These are phyloP conservation scores for Cardiocondyla obscurior DNA, from an alignment of 1,140 invertebrate species.

Conservation along the genomic window DNA sequence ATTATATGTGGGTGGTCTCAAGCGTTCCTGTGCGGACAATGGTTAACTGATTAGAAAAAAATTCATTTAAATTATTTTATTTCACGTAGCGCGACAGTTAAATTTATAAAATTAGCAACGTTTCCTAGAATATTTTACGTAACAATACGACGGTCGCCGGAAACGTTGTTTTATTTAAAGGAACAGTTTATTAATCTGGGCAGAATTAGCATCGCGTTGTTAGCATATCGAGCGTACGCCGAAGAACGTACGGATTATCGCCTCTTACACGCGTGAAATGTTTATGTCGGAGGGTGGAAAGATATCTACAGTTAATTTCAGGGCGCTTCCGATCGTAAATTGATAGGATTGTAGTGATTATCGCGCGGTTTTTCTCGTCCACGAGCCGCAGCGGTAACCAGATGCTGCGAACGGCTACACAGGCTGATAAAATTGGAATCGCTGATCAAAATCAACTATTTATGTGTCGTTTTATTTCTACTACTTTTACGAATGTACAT, in stretches of 20 bases:
- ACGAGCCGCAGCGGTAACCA: background rate
- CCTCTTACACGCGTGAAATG: conserved; percentile 43
- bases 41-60: background rate
- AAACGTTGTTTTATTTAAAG: background rate
- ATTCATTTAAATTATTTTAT: background rate
- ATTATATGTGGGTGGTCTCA: conserved; percentile 93
- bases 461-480: background rate
- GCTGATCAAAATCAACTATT: conserved; percentile 42
- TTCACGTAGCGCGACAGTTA: background rate
- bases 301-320: conserved; percentile 58
- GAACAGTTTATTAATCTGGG: background rate
- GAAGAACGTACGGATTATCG: conserved; percentile 9
- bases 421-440: conserved; percentile 28
- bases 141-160: background rate
- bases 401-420: background rate
- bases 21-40: conserved; percentile 87
- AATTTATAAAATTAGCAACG: background rate
- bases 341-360: conserved; percentile 65
- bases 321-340: conserved; percentile 65
- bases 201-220: background rate
- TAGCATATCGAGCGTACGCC: background rate
- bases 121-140: background rate
- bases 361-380: conserved; percentile 54
- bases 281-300: conserved; percentile 39
- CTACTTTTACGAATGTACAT: background rate